These are phyloP conservation scores for Limonius californicus DNA, from an alignment of 1,140 invertebrate genomes.

Conservation along the genomic window DNA sequence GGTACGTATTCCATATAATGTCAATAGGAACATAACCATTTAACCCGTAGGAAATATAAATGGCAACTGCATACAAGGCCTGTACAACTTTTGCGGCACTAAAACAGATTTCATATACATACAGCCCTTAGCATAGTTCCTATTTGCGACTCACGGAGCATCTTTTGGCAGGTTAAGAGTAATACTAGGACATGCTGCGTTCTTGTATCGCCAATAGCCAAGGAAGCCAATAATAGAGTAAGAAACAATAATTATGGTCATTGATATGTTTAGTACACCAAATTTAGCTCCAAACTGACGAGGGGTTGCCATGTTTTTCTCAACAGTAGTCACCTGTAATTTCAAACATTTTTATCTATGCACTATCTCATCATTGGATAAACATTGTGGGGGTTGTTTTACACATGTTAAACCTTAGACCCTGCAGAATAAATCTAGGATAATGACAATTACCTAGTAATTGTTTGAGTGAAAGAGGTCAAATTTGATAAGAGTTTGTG, in stretches of 20 bases:
- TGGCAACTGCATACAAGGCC: conserved; percentile 75
- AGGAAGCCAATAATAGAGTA: conserved; percentile 73
- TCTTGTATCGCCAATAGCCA: conserved; percentile 73
- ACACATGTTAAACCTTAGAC: too few species aligned
- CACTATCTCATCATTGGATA: too few species aligned
- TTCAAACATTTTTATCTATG: conserved; percentile 44
- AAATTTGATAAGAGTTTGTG: too few species aligned
- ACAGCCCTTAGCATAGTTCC: too few species aligned
- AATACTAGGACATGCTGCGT: conserved; percentile 58
- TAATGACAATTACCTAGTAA: too few species aligned
- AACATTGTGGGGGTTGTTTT: too few species aligned
- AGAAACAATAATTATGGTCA: conserved; percentile 64
- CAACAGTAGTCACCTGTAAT: conserved; percentile 41
- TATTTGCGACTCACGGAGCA: too few species aligned
- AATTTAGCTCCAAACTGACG: conserved; percentile 49
- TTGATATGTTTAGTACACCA: conserved; percentile 75
- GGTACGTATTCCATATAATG: conserved; percentile 78
- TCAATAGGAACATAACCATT: conserved; percentile 88
- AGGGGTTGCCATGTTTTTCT: conserved; percentile 58
- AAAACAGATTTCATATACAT: too few species aligned
- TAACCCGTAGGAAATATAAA: conserved; percentile 81
- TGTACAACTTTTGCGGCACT: conserved; percentile 73
- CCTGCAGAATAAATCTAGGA: too few species aligned
- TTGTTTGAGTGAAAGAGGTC: too few species aligned
- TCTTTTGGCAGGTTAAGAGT: conserved; percentile 65